Evolutionary conservation across 2,113 vertebrate genomes (phyloP), one percentile per base, ranked within the genome.

Genomic region (Leiothrix lutea): DNA sequence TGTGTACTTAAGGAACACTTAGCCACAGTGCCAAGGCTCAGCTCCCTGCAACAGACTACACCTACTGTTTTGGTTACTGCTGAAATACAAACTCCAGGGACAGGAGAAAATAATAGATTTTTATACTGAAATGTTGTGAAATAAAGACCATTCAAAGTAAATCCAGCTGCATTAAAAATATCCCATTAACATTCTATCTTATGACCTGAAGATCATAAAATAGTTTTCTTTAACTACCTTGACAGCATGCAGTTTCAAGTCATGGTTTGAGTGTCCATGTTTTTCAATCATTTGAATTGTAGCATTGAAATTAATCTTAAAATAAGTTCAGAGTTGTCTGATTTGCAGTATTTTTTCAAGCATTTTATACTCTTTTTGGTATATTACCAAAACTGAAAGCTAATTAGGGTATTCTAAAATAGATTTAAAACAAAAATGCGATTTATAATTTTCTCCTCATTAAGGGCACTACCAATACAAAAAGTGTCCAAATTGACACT

Each of bases 381-480:
- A 22, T 72, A 51, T 65, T 85, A 83, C 62, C 71, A 81, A 90
- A 80, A 67, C 28, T 73, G 40, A 83, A 47, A 86, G 48, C 44
- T 91, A 85, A 80, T 90, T 51, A 83, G 66, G 77, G 60, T 73
- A 90, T 94, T 95, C 92, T 96, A 95, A 96, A 97, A 91, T 71
- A 90, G 79, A 80, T 97, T 90, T 97, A 97, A 98, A 98, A 97
- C 88, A 97, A n/a, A 89, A 90, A 80, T 36, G 87, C 70, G 72
- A n/a, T 96, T 96, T 94, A 91, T 86, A 47, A 96, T 94, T 96
- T 78, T 95, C 79, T 95, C 89, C 87, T 97, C 87, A 56, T 93
- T 96, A 97, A 95, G 95, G 95, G 95, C 95, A 97, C 60, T 97
- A 97, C 65, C 95, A 84, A 96, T 97, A 98, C 15, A 98, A 97